Evolutionary conservation across 35 echinoderm and acorn worm species (phyloP).

Genomic region (Lytechinus pictus): DNA sequence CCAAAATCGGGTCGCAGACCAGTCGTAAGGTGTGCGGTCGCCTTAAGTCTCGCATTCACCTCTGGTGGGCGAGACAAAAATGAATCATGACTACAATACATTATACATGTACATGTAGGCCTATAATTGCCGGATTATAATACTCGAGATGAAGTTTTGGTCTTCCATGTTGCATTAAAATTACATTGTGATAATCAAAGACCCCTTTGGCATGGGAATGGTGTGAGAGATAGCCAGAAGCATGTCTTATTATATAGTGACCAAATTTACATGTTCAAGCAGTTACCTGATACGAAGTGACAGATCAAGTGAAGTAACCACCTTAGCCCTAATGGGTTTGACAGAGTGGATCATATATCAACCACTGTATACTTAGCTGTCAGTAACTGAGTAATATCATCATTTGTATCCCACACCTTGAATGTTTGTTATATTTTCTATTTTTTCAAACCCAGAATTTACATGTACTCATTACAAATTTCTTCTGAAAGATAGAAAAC

Average conservation of each 20-base stretch:
- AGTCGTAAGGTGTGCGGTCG: too few species aligned
- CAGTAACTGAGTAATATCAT: background rate
- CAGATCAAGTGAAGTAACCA: conserved; percentile 11
- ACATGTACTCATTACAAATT: too few species aligned
- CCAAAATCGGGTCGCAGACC: too few species aligned
- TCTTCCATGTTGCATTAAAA: background rate
- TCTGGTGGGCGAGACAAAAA: too few species aligned
- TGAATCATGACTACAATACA: too few species aligned
- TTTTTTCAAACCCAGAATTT: background rate
- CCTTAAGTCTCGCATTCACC: too few species aligned
- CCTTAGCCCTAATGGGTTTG: conserved; percentile 12
- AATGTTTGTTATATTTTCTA: background rate
- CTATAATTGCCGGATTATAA: too few species aligned
- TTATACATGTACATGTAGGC: background rate
- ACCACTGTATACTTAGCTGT: background rate
- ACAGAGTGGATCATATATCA: conserved; percentile 12
- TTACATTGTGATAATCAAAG: background rate
- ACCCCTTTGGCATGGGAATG: background rate
- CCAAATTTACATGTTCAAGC: background rate
- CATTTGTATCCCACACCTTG: background rate
- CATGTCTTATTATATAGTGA: background rate
- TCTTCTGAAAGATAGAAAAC: too few species aligned
- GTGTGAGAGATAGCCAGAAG: background rate
- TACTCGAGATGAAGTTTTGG: background rate
- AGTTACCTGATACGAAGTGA: background rate